Evolutionary conservation across 2,888 invertebrate genomes (phyloP), one percentile per base, ranked within the genome.

Genomic region (Caenorhabditis becei): DNA sequence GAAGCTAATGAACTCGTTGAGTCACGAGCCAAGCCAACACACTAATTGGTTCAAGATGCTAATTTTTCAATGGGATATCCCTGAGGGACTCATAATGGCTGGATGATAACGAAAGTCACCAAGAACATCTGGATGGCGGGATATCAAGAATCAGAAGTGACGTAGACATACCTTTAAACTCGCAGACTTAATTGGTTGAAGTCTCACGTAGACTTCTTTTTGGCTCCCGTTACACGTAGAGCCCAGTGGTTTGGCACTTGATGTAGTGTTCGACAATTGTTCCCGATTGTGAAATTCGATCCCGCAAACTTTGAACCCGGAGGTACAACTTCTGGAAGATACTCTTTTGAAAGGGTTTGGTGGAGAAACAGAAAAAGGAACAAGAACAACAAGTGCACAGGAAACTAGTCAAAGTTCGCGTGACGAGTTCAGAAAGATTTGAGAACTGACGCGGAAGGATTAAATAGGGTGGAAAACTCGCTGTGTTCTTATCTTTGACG

Each of bases 381-480:
- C 20, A 71, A 71, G 41, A 44, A 44, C 54, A 71, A 54, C 44
- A 62, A 62, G 47, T 62, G 71, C 71, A 62, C 23, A 26, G 35
- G 24, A 37, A 62, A 44, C 18, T 47, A 47, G 47, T 20, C 47
- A 44, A 44, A 75, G 75, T 75, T 75, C 37, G 66, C 66, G 66
- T 66, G 66, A 65, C 66, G 58, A 61, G 75, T 65, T 74, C 65
- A 66, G 51, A 58, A 59, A 75, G 75, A 75, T 49, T 75, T 75
- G 61, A 66, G 35, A 63, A 54, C 24, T 72, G 59, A 41, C 32
- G 41, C 58, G 28, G 66, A 66, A 66, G 66, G 66, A 75, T 75
- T 75, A 75, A 75, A 75, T 75, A 75, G 75, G 75, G 75, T 75
- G 75, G 75, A 75, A 75, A 74, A 61, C 24, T 26, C 26, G 37